A percentile compares a stretch with the other conserved stretches of the same genome.
phyloP scores from a whole-genome alignment of 2,888 invertebrate genomes.

The Nemurella pictetii region DNA sequence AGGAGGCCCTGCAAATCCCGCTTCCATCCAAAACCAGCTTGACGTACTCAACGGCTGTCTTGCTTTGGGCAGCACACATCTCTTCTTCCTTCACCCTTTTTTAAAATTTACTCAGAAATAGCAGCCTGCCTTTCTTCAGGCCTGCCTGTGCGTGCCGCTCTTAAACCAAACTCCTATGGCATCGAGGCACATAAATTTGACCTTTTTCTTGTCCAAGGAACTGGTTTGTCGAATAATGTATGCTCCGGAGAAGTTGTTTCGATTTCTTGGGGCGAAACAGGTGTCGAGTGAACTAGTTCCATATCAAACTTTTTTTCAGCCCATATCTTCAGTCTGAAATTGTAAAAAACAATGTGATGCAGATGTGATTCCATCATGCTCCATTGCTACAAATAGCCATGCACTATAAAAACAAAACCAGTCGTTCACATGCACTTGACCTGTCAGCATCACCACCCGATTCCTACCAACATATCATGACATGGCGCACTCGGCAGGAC shows the following conservation, averaged over 20 bases:
- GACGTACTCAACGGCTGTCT: not conserved
- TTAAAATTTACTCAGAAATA: not conserved
- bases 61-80: constrained; percentile 4
- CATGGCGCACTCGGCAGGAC: no score
- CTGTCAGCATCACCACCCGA: no score
- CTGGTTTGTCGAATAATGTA: not conserved
- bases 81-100: not conserved
- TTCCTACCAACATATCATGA: no score
- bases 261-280: not conserved
- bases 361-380: no score
- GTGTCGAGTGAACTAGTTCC: not conserved
- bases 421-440: no score
- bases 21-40: not conserved
- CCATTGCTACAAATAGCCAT: no score
- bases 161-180: not conserved
- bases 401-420: no score
- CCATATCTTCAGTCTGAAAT: no score
- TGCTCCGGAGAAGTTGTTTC: not conserved
- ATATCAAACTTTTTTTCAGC: no score
- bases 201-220: not conserved
- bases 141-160: not conserved
- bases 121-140: not conserved
- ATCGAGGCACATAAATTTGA: not conserved
- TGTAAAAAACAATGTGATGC: no score
- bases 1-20: not conserved